Percentiles rank a stretch among this genome's conserved stretches.
Evolutionary conservation across 2,113 vertebrate genomes (phyloP).

Genomic region (Turnix velox): DNA sequence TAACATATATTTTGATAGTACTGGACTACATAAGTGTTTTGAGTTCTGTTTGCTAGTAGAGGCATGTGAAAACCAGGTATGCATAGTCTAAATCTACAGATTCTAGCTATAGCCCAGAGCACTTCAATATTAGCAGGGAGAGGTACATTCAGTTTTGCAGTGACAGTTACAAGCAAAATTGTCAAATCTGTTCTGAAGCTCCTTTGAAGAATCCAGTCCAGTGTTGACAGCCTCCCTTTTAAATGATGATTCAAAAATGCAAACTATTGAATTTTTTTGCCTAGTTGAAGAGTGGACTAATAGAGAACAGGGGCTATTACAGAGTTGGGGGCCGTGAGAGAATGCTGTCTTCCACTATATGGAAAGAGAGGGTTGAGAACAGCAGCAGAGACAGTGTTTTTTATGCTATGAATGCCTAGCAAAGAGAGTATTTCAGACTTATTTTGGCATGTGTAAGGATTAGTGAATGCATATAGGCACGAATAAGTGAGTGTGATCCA

Average conservation of each 20-base stretch:
- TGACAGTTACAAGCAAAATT: slow-evolving; percentile 11
- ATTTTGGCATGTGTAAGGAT: slow-evolving; percentile 42
- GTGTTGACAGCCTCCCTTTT: slow-evolving; percentile 1
- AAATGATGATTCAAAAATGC: slow-evolving; percentile 43
- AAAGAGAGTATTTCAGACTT: slow-evolving; percentile 35
- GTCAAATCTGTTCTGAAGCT: background rate
- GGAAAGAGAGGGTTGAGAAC: slow-evolving; percentile 3
- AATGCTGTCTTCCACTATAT: background rate
- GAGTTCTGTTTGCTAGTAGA: background rate
- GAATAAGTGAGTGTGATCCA: slow-evolving; percentile 38
- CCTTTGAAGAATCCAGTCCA: background rate
- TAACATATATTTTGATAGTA: background rate
- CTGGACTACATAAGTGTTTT: background rate
- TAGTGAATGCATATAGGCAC: slow-evolving; percentile 48
- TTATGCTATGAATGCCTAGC: slow-evolving; percentile 40
- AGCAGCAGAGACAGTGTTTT: slow-evolving; percentile 36
- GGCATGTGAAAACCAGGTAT: background rate
- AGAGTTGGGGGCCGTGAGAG: too few relatives aligned
- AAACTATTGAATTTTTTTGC: background rate
- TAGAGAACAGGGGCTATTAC: background rate
- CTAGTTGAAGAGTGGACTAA: background rate
- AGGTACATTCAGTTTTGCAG: background rate
- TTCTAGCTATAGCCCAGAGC: background rate
- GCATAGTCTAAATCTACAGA: background rate
- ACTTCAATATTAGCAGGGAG: background rate